Evolutionary conservation across 2,888 invertebrate species (phyloP).

Genomic region (Drosophila maculinotata): DNA sequence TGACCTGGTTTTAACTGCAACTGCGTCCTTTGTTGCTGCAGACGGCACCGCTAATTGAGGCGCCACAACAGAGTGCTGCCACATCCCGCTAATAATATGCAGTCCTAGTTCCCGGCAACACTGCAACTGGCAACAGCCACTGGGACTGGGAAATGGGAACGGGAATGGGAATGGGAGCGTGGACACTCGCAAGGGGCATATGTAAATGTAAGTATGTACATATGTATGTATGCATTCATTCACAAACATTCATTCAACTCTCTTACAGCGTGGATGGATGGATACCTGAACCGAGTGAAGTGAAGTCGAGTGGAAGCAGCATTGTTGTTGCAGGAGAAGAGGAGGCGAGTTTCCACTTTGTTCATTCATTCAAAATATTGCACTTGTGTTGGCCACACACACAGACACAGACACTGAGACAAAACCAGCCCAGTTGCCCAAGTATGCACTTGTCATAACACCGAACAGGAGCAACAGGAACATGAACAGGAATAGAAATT

Average conservation of each 20-base stretch:
- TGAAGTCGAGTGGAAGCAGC: background rate
- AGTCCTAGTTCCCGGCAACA: constrained; percentile 1
- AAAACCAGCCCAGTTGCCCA: too few species aligned
- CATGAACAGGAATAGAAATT: too few species aligned
- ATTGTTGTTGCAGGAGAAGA: constrained; percentile 15
- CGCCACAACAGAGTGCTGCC: constrained; percentile 22
- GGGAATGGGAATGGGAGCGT: constrained; percentile 11
- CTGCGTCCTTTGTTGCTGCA: constrained; percentile 6
- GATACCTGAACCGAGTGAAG: background rate
- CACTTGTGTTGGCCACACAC: background rate
- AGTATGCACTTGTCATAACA: too few species aligned
- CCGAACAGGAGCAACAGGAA: too few species aligned
- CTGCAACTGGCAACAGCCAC: too few species aligned
- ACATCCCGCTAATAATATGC: constrained; percentile 12
- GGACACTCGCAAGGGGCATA: too few species aligned
- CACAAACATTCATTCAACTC: constrained; percentile 23
- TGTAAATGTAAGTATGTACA: background rate
- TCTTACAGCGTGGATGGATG: background rate
- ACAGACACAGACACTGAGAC: too few species aligned
- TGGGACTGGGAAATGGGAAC: background rate
- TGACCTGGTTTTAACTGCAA: constrained; percentile 25
- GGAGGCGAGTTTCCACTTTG: background rate
- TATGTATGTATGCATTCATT: background rate
- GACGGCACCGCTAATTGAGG: constrained; percentile 33
- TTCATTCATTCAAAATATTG: background rate